Conservation (phyloP, 2,113 vertebrate genomes). For the Pristiophorus japonicus region DNA sequence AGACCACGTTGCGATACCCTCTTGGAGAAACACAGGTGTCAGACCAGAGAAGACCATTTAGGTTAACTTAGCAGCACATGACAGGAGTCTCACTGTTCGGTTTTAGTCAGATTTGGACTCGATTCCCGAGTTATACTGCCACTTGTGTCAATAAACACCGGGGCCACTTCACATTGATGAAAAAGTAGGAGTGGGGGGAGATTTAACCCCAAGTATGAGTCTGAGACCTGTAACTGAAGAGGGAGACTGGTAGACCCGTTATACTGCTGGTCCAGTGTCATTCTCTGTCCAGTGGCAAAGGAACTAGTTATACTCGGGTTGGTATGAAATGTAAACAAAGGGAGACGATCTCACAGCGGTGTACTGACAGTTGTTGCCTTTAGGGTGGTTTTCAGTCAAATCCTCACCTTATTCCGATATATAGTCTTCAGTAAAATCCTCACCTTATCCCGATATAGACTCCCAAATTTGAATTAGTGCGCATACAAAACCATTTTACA, state of each 20-base stretch:
- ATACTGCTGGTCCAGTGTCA: neutral
- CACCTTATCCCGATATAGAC: too few relatives aligned
- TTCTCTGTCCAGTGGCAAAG: neutral
- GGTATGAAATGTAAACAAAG: neutral
- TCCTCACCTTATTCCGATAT: neutral
- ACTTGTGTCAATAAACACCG: neutral
- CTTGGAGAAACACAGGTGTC: neutral
- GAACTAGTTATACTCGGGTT: too few relatives aligned
- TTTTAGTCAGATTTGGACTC: neutral
- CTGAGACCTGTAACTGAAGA: neutral
- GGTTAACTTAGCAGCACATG: neutral
- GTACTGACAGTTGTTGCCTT: neutral
- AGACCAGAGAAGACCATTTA: neutral
- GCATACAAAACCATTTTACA: neutral
- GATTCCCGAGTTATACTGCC: neutral
- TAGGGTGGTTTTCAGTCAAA: neutral
- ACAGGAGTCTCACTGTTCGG: neutral
- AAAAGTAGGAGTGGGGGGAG: neutral
- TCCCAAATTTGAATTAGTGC: neutral
- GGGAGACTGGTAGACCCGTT: neutral
- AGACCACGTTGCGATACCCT: too few relatives aligned
- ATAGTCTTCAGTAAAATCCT: neutral
- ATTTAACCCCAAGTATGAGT: neutral
- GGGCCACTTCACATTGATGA: neutral
- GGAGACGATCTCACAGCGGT: neutral